These are phyloP conservation scores for Pseudorectes ferrugineus DNA, from an alignment of 2,113 vertebrate species.

Conservation along the genomic window DNA sequence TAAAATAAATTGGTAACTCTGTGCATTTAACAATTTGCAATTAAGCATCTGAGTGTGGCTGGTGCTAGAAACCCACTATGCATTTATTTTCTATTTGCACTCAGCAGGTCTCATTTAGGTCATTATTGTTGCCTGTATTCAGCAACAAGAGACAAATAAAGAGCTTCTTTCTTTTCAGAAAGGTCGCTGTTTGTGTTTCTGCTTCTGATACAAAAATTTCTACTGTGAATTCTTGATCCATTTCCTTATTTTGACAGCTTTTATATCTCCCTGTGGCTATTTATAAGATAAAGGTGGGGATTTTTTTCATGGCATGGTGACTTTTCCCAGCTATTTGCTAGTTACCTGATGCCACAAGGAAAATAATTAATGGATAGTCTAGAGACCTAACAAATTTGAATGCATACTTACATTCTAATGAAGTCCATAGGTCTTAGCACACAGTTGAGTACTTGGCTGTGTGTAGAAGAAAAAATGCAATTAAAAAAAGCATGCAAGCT, in stretches of 20 bases:
- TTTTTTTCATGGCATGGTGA: neutral
- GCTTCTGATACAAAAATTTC: neutral
- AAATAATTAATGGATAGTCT: neutral
- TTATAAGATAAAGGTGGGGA: neutral
- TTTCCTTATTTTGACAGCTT: constrained; percentile 29
- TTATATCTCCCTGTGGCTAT: neutral
- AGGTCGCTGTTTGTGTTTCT: neutral
- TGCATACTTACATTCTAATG: neutral
- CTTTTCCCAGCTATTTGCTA: constrained; percentile 1
- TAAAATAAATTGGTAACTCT: constrained; percentile 1
- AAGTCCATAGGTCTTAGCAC: neutral
- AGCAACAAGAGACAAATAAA: constrained; percentile 17
- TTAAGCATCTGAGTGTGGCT: neutral
- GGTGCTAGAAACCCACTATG: neutral
- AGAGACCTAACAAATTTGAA: neutral
- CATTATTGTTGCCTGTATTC: neutral
- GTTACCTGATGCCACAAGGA: neutral
- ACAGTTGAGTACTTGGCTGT: neutral
- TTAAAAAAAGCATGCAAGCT: neutral
- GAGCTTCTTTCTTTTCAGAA: neutral
- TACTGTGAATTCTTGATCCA: neutral
- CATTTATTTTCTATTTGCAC: constrained; percentile 5
- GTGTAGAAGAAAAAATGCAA: neutral
- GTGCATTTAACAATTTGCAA: neutral
- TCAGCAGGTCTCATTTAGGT: constrained; percentile 4